Evolutionary conservation across 2,113 vertebrate genomes (phyloP).

Genomic region (Serinus canaria): DNA sequence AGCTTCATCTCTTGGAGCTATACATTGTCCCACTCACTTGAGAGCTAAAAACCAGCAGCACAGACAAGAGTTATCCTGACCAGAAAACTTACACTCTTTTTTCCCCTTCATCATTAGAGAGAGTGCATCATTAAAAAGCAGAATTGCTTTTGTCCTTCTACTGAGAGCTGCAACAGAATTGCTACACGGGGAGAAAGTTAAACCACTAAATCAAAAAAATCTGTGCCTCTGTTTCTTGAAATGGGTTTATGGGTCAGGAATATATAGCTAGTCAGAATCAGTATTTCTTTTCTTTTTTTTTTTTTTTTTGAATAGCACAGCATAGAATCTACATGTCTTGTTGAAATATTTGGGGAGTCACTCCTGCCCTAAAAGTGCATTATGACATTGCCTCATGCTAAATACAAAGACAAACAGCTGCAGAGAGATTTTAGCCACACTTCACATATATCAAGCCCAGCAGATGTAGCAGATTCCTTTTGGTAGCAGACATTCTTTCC

Average conservation of each 20-base stretch:
- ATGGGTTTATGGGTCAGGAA: not conserved
- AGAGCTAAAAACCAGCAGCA: not conserved
- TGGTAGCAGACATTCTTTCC: not conserved
- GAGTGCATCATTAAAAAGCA: not conserved
- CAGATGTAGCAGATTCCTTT: conserved; percentile 12
- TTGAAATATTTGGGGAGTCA: not conserved
- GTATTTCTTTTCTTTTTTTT: not conserved
- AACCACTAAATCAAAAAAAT: not conserved
- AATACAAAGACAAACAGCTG: conserved; percentile 40
- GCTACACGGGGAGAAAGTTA: not conserved
- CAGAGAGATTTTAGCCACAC: conserved; percentile 9
- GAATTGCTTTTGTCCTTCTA: not conserved
- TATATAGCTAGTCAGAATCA: not conserved
- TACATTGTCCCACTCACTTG: not conserved
- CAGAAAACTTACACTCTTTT: not conserved
- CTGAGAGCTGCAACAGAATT: not conserved
- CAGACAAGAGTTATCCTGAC: not conserved
- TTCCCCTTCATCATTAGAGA: not conserved
- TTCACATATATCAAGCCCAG: conserved; percentile 1
- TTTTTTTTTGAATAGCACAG: not conserved
- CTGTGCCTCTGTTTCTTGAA: not conserved
- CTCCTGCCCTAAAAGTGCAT: not conserved
- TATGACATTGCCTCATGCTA: conserved; percentile 6
- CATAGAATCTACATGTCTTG: not conserved
- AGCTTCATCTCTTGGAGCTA: not conserved